Percentiles rank a stretch among this genome's conserved stretches.
These are phyloP conservation scores for Pandemis cinnamomeana DNA, from an alignment of 2,888 invertebrate genomes.

Conservation along the genomic window DNA sequence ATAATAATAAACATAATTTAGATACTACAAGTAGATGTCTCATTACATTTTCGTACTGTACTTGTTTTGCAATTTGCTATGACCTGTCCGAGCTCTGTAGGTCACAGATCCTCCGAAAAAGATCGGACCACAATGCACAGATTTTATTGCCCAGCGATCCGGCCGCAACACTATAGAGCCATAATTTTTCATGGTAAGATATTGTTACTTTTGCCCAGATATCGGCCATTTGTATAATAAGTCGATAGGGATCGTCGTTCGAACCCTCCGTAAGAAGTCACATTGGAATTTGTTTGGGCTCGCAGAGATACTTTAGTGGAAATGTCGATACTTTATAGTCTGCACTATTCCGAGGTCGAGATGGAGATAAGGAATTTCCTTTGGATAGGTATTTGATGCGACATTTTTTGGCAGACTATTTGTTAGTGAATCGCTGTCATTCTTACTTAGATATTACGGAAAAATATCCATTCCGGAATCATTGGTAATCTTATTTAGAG, in stretches of 20 bases:
- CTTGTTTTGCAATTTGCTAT: too few species aligned
- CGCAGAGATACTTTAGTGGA: slow-evolving; percentile 52
- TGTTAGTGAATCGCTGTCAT: background rate
- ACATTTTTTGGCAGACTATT: slow-evolving; percentile 11
- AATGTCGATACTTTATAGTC: slow-evolving; percentile 47
- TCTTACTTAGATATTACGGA: slow-evolving; percentile 7
- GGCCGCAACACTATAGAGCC: slow-evolving; percentile 34
- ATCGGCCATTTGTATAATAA: slow-evolving; percentile 79
- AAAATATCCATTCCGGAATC: background rate
- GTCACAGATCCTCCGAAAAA: background rate
- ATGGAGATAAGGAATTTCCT: slow-evolving; percentile 40
- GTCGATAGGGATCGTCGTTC: slow-evolving; percentile 73
- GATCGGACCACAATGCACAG: slow-evolving; percentile 21
- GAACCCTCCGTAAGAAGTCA: slow-evolving; percentile 62
- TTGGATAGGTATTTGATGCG: slow-evolving; percentile 15
- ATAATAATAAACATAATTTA: too few species aligned
- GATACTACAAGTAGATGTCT: too few species aligned
- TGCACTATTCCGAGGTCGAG: slow-evolving; percentile 45
- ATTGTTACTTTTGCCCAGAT: slow-evolving; percentile 59
- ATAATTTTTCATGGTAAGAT: slow-evolving; percentile 45
- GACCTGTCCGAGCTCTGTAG: too few species aligned
- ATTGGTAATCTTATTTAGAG: background rate
- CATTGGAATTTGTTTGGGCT: slow-evolving; percentile 62
- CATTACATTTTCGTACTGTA: too few species aligned
- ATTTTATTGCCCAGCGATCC: slow-evolving; percentile 45